Base-by-base conservation (phyloP, 2,888 invertebrate genomes). In the Colletes collaris region DNA sequence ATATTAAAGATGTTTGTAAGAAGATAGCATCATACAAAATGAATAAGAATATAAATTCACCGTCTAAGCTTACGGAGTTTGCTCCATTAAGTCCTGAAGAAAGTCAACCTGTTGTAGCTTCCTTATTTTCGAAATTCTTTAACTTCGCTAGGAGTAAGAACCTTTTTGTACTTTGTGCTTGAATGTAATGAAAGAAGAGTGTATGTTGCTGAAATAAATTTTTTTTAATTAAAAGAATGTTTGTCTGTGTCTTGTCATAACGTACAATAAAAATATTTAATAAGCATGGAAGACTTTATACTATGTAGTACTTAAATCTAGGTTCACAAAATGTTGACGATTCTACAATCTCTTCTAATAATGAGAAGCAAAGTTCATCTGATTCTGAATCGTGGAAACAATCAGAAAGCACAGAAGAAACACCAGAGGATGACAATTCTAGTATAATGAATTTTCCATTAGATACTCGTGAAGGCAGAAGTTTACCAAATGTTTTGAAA, bases 401-500 rank as follows among this genome's bases (percentile, higher is more conserved):
- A 27, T 79, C 85, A 0, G 87, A 89, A 16, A 87, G 86, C 55
- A 78, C 83, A 0, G 89, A 91, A 58, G 91, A 92, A 82, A 86
- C 89, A 10, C 89, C 90, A 0, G 91, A 91, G 6, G 91, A 92
- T 46, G 92, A 92, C 66, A 87, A 79, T 27, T 79, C 87, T 0
- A 89, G 88, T 78, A 83, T 89, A 16, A 88, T 90, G 58, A 91
- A 89, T 67, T 93, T 92, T 87, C 90, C 93, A 56, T 94, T 95
- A 19, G 95, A 95, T 70, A 94, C 95, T 58, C 93, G 94, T 16
- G 96, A 96, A 92, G 96, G 96, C n/a, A 94, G 97, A 75, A 97
- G 96, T 91, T 94, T 98, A 88, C 96, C 97, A 0, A 98, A 97
- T 94, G 97, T 98, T 79, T 93, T 98, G 27, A 96, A 96, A 89